Evolutionary conservation across 1,140 invertebrate species (phyloP).

Genomic region (Tetramorium parvispinum): DNA sequence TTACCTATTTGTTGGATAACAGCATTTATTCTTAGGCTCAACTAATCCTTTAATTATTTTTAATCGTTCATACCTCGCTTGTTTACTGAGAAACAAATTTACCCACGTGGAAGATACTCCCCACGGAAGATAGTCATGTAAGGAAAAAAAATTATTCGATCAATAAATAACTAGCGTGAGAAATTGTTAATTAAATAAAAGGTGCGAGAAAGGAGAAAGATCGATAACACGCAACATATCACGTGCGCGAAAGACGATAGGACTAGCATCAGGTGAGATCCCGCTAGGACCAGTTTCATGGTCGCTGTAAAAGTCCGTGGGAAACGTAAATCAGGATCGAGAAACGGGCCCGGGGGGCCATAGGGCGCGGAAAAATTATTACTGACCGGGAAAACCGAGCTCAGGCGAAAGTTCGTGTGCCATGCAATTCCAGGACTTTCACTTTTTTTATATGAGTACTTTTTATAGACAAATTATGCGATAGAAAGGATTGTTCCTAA

Average conservation of each 20-base stretch:
- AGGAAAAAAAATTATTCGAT: background rate
- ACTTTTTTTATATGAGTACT: slow-evolving; percentile 21
- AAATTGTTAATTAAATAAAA: slow-evolving; percentile 53
- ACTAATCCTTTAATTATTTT: slow-evolving; percentile 30
- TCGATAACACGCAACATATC: slow-evolving; percentile 43
- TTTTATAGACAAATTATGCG: background rate
- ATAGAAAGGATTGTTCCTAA: background rate
- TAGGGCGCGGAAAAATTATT: slow-evolving; percentile 48
- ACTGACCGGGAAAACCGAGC: slow-evolving; percentile 10
- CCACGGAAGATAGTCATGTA: background rate
- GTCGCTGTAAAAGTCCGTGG: slow-evolving; percentile 48
- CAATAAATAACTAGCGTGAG: slow-evolving; percentile 17
- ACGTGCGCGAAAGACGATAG: slow-evolving; percentile 45
- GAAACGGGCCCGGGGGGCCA: slow-evolving; percentile 13
- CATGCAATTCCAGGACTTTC: slow-evolving; percentile 43
- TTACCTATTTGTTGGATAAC: slow-evolving; percentile 9
- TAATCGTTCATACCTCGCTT: background rate
- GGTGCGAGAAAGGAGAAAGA: background rate
- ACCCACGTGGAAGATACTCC: background rate
- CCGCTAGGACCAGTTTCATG: slow-evolving; percentile 39
- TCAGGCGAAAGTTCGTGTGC: slow-evolving; percentile 39
- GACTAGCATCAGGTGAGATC: slow-evolving; percentile 50
- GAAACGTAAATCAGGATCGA: slow-evolving; percentile 53
- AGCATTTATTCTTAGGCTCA: slow-evolving; percentile 21
- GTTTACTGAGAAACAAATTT: slow-evolving; percentile 26